These are phyloP conservation scores for Drosophila trapezifrons DNA, from an alignment of 1,140 invertebrate species.

Conservation along the genomic window DNA sequence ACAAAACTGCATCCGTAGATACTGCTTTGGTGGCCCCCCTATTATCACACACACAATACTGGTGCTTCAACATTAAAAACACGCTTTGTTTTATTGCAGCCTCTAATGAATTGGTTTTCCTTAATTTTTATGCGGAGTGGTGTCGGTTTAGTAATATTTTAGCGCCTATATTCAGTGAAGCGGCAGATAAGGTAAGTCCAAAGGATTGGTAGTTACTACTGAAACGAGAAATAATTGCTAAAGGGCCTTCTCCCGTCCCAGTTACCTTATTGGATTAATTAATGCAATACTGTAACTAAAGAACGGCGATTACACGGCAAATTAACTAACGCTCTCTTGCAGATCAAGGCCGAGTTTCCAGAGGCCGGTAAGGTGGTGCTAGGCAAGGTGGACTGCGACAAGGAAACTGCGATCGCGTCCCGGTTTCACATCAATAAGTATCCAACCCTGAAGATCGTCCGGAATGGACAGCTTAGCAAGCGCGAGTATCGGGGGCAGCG, in stretches of 20 bases:
- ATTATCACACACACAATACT: conserved; percentile 7
- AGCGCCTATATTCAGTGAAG: conserved; percentile 98
- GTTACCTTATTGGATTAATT: conserved; percentile 2
- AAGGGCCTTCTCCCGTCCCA: background rate
- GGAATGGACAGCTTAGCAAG: conserved; percentile 96
- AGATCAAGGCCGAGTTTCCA: conserved; percentile 89
- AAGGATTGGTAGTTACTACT: background rate
- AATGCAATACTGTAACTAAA: background rate
- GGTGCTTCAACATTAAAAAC: conserved; percentile 17
- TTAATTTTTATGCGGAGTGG: conserved; percentile 99
- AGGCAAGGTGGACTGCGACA: conserved; percentile 98
- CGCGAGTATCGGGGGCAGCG: conserved; percentile 95
- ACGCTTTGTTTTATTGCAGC: conserved; percentile 87
- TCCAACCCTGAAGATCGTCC: conserved; percentile 98
- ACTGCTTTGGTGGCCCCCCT: conserved; percentile 2
- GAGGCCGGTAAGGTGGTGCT: conserved; percentile 94
- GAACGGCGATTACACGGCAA: background rate
- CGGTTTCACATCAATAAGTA: conserved; percentile 99
- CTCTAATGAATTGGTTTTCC: conserved; percentile 97
- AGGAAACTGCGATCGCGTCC: conserved; percentile 92
- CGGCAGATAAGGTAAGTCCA: conserved; percentile 91
- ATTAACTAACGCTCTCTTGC: conserved; percentile 21
- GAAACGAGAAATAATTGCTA: background rate
- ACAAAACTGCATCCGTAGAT: conserved; percentile 6
- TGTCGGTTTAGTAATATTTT: conserved; percentile 97